Evolutionary conservation across 1,140 invertebrate genomes (phyloP), one percentile per base, ranked within the genome.

Genomic region (Sitodiplosis mosellana): DNA sequence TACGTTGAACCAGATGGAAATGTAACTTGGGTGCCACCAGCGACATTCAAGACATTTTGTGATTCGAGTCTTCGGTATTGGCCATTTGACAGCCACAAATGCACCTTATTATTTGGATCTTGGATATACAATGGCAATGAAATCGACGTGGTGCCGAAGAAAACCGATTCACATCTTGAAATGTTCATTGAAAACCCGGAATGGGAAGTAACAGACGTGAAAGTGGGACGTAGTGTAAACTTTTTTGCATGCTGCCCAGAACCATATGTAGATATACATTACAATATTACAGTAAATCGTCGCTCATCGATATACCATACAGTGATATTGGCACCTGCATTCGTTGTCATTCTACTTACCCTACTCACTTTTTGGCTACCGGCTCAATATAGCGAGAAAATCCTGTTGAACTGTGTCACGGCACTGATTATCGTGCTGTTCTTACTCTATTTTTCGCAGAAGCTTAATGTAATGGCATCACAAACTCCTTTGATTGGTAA

Each of bases 61-160:
- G 62, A 72, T 36, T 59, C 84, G 12, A 73, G 83, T 59, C 64
- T 85, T 36, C 66, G 66, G 15, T 65, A 72, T 21, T 86, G 81
- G 78, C 83, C 82, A 0, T 80, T 76, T 50, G 82, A 86, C 57
- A 66, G 63, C n/a, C 82, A 87, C 56, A 65, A 55, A 0, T 87
- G 83, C 55, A 56, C 54, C 2, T 54, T 86, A 1, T 70, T 69
- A 49, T 66, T 85, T 14, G 81, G 80, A 5, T 79, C 77, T 0
- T 81, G 77, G 78, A 77, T 80, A 4, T 77, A 80, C 52, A 66
- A 74, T 54, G 77, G 77, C 1, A 66, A 72, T 40, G 70, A 80
- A 55, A 66, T 83, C 17, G 72, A 81, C 56, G 56, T 82, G 18
- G n/a, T 2, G 5, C 7, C 2, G 12, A 33, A 27, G 11, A 21